Evolutionary conservation across 2,797 vertebrate species (phyloP).

Genomic region (Aplochiton taeniatus): DNA sequence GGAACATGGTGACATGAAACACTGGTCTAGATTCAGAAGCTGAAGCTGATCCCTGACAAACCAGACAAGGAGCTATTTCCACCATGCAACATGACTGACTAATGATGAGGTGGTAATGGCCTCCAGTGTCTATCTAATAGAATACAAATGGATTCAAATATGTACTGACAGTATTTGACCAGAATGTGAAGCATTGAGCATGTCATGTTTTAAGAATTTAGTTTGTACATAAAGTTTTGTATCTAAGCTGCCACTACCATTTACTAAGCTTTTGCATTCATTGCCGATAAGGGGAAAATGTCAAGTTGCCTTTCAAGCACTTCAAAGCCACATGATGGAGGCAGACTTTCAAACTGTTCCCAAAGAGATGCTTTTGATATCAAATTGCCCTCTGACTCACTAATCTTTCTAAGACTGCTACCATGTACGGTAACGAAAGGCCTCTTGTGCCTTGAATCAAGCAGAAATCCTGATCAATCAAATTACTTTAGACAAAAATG

Average conservation of each 20-base stretch:
- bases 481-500: not conserved
- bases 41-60: conserved; percentile 19
- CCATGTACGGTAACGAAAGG: conserved; percentile 4
- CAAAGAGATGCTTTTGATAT: conserved; percentile 35
- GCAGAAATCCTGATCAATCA: conserved; percentile 6
- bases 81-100: no score
- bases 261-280: no score
- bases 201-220: no score
- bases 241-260: no score
- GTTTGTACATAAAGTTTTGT: no score
- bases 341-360: conserved; percentile 24
- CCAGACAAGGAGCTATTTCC: conserved; percentile 7
- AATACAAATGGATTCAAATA: no score
- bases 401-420: conserved; percentile 2
- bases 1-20: conserved; percentile 41
- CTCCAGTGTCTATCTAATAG: no score
- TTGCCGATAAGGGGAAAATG: not conserved
- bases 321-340: conserved; percentile 35
- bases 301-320: conserved; percentile 24
- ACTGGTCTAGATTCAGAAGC: conserved; percentile 26
- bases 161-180: no score
- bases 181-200: no score
- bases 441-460: conserved; percentile 1
- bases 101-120: no score
- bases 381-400: conserved; percentile 12